Evolutionary conservation across 2,797 vertebrate genomes (phyloP), one percentile per base, ranked within the genome.

Genomic region (Cyclopterus lumpus): DNA sequence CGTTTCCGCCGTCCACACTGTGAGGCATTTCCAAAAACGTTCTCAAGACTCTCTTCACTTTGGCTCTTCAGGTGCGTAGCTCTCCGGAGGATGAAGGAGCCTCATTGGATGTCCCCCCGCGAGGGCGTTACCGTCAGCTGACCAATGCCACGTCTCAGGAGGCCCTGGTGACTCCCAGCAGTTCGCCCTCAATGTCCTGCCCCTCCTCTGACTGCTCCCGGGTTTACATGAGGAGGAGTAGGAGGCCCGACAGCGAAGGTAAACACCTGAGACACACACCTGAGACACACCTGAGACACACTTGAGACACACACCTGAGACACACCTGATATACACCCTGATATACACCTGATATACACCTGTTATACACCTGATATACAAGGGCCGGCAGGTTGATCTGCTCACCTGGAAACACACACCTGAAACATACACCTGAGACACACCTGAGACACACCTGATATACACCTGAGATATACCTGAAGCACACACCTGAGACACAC

Each of bases 131-230:
- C 85, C 93, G 68, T 14, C 96, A 96, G 79, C 93, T 97, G 79
- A 96, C 96, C 86, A 95, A 96, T 54, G 79, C 95, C 26, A 93
- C 94, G 0, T 96, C 95, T 38, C 96, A 96, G 76, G 96, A 97
- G 87, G 95, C 95, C 67, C 88, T 97, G 74, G 94, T 94, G 48
- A 89, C 93, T 0, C 91, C 94, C 1, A 81, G 78, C 73, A 91
- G 89, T 72, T 90, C 94, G 0, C 95, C 96, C 0, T 95, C 95
- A 12, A 95, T 91, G 71, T 96, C 96, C 1, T 95, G 94, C 79
- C 95, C 92, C 59, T 95, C 95, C 68, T 94, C 96, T 0, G 95
- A 97, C 86, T 95, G 93, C 81, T 96, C 96, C 0, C 96, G 96
- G 2, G 92, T 96, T 59, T 96, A 95, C 58, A 83, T 92, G 85